A percentile compares a stretch with the other conserved stretches of the same genome.
Evolutionary conservation across 92 coral and sea anemone species (phyloP).

Genomic region (Nematostella vectensis): DNA sequence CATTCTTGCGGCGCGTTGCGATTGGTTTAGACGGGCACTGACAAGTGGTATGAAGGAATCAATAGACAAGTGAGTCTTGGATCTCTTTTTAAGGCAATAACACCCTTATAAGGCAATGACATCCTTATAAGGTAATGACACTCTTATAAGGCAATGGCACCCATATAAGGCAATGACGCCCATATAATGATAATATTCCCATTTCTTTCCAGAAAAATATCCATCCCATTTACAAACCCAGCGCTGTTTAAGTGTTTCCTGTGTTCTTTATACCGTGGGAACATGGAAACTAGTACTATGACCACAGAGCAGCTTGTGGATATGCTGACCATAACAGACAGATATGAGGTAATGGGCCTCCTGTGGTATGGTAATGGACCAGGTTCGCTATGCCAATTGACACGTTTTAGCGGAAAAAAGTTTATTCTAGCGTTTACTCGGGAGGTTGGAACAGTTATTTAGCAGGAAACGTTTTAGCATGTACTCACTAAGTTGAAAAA

Average conservation of each 20-base stretch:
- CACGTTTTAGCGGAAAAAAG: too few relatives aligned
- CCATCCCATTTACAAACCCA: constrained; percentile 66
- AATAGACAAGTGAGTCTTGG: constrained; percentile 57
- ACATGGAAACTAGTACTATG: constrained; percentile 50
- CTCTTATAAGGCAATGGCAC: too few relatives aligned
- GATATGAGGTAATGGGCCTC: constrained; percentile 88
- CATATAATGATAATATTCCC: not conserved
- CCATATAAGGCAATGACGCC: too few relatives aligned
- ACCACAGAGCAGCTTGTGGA: constrained; percentile 61
- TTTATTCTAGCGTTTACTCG: too few relatives aligned
- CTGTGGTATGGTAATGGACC: too few relatives aligned
- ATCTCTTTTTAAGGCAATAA: too few relatives aligned
- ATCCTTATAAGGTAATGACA: too few relatives aligned
- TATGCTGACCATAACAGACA: constrained; percentile 70
- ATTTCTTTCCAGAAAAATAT: constrained; percentile 42
- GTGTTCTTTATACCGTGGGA: constrained; percentile 63
- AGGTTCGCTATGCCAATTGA: too few relatives aligned
- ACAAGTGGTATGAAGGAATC: constrained; percentile 95
- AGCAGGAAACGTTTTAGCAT: too few relatives aligned
- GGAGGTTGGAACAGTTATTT: too few relatives aligned
- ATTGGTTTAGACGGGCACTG: constrained; percentile 88
- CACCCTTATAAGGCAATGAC: too few relatives aligned
- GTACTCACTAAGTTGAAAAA: too few relatives aligned
- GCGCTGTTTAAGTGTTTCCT: constrained; percentile 60
- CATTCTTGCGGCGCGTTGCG: constrained; percentile 88